Conservation (phyloP, 2,888 invertebrate species). For the Chaitophorus viminalis region DNA sequence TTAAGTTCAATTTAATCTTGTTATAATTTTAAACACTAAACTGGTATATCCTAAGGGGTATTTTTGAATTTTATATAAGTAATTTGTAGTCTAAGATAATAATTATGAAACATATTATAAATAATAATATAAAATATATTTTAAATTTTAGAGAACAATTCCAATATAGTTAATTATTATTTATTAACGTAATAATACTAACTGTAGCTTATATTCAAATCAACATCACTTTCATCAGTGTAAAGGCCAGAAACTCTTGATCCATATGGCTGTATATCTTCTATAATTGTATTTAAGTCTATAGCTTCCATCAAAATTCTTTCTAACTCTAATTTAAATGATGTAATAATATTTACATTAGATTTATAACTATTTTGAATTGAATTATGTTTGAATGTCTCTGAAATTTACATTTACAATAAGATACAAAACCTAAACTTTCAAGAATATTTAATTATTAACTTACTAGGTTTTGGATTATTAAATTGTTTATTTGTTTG, state of each 20-base stretch:
- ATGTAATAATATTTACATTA: constrained; percentile 1
- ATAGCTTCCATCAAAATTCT: constrained; percentile 12
- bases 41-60: too few species aligned
- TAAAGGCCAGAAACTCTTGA: constrained; percentile 51
- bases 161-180: neutral
- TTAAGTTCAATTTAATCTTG: too few species aligned
- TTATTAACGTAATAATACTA: neutral
- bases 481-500: neutral
- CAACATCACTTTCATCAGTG: constrained; percentile 39
- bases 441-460: neutral
- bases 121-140: too few species aligned
- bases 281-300: constrained; percentile 2
- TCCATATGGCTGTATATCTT: constrained; percentile 52
- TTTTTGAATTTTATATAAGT: too few species aligned
- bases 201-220: constrained; percentile 44
- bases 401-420: constrained; percentile 15
- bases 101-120: too few species aligned
- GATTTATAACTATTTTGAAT: neutral
- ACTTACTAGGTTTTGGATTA: constrained; percentile 4
- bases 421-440: neutral
- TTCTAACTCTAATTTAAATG: constrained; percentile 28
- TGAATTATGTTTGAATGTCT: constrained; percentile 31
- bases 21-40: too few species aligned
- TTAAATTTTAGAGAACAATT: too few species aligned
- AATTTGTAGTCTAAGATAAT: too few species aligned